Conservation (phyloP, 92 coral and sea anemone species). For the Parazoanthus darwini region DNA sequence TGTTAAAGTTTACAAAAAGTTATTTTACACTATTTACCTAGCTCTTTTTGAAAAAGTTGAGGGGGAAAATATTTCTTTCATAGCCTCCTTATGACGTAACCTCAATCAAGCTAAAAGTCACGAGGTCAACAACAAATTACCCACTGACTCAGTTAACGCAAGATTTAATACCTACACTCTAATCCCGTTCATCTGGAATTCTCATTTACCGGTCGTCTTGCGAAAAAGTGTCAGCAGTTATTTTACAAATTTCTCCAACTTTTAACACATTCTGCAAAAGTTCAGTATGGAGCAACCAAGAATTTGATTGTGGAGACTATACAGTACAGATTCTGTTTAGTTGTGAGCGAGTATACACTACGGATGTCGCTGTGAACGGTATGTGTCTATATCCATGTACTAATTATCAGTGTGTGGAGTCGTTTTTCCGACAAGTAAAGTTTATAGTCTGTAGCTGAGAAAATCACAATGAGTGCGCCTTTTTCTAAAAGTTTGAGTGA, state of each 20-base stretch:
- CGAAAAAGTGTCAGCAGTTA: background rate
- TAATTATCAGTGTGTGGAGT: too few relatives aligned
- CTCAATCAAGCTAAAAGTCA: background rate
- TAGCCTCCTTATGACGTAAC: background rate
- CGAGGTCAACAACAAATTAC: background rate
- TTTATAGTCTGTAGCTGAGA: background rate
- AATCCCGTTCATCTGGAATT: background rate
- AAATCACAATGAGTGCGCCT: background rate
- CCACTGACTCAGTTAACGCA: background rate
- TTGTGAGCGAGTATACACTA: too few relatives aligned
- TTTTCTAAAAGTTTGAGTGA: background rate
- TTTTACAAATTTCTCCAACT: background rate
- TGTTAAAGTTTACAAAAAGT: too few relatives aligned
- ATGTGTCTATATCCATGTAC: too few relatives aligned
- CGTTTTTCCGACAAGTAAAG: too few relatives aligned
- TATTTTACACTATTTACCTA: too few relatives aligned
- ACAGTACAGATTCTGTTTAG: too few relatives aligned
- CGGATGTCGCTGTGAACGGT: too few relatives aligned
- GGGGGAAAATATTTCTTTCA: too few relatives aligned
- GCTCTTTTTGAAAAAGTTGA: too few relatives aligned
- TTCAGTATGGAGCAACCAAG: background rate
- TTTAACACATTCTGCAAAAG: background rate
- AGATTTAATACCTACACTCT: background rate
- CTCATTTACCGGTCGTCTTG: background rate
- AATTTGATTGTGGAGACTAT: background rate